A percentile compares a stretch with the other conserved stretches of the same genome.
Evolutionary conservation across 2,888 invertebrate genomes (phyloP).

Genomic region (Xestia rhomboidea): DNA sequence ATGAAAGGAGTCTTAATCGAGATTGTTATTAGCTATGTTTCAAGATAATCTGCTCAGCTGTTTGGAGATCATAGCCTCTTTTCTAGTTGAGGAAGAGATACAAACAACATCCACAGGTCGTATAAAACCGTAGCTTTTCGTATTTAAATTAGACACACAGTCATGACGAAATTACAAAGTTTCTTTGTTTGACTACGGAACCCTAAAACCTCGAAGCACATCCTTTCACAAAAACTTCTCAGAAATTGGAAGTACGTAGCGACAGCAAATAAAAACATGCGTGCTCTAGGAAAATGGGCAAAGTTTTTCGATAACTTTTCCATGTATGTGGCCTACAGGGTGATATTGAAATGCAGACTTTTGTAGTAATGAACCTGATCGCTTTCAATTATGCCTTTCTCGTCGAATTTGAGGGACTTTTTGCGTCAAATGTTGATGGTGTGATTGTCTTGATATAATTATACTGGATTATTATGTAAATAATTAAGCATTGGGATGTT

Average conservation of each 20-base stretch:
- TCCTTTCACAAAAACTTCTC: neutral
- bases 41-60: too few species aligned
- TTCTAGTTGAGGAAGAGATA: too few species aligned
- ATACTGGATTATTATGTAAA: too few species aligned
- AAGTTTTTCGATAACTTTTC: conserved; percentile 17
- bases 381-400: conserved; percentile 1
- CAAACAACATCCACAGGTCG: neutral
- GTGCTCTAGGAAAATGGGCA: conserved; percentile 11
- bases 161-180: neutral
- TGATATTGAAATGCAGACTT: conserved; percentile 12
- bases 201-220: neutral
- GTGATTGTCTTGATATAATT: too few species aligned
- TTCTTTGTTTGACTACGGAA: neutral
- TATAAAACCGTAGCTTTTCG: neutral
- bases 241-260: conserved; percentile 2
- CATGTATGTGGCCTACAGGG: neutral
- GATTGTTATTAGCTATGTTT: too few species aligned
- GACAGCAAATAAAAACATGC: conserved; percentile 20
- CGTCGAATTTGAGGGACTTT: neutral
- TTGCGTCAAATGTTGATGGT: neutral
- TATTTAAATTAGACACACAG: neutral
- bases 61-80: too few species aligned
- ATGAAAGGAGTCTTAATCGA: too few species aligned
- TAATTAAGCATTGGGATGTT: too few species aligned
- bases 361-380: conserved; percentile 10